Evolutionary conservation across 2,797 vertebrate genomes (phyloP).

Genomic region (Scomberomorus guttatus): DNA sequence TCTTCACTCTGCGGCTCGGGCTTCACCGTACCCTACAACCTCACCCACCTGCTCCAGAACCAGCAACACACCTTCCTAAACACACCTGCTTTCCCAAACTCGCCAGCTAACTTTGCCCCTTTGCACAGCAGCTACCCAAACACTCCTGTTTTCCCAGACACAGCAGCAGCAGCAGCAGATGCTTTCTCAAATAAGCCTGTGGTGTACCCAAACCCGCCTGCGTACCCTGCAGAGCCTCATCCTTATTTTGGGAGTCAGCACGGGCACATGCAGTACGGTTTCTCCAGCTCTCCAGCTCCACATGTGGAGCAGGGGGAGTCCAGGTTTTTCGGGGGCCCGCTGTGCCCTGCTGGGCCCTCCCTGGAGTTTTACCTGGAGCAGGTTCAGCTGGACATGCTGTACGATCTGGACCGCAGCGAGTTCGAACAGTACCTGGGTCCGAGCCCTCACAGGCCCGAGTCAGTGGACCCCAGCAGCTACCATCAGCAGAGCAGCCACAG

Average conservation of each 20-base stretch:
- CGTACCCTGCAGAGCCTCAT: slow-evolving; percentile 77
- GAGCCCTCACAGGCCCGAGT: slow-evolving; percentile 77
- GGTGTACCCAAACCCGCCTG: slow-evolving; percentile 72
- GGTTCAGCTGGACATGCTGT: slow-evolving; percentile 89
- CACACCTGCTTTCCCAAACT: slow-evolving; percentile 39
- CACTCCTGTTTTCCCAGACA: slow-evolving; percentile 18
- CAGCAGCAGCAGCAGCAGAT: slow-evolving; percentile 11
- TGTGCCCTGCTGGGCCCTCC: slow-evolving; percentile 73
- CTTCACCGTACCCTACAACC: slow-evolving; percentile 81
- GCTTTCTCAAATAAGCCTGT: slow-evolving; percentile 42
- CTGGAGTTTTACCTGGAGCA: slow-evolving; percentile 85
- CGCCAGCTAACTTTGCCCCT: slow-evolving; percentile 20
- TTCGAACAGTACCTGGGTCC: slow-evolving; percentile 96
- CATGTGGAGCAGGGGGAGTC: slow-evolving; percentile 64
- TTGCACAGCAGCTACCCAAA: slow-evolving; percentile 47
- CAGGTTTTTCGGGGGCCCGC: slow-evolving; percentile 72
- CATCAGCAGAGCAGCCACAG: slow-evolving; percentile 61
- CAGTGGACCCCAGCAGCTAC: slow-evolving; percentile 62
- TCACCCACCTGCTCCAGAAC: slow-evolving; percentile 85
- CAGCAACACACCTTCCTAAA: slow-evolving; percentile 76
- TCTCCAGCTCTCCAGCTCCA: slow-evolving; percentile 58
- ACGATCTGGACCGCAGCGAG: slow-evolving; percentile 94
- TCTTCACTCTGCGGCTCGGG: slow-evolving; percentile 75
- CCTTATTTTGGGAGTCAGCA: slow-evolving; percentile 83
- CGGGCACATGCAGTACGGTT: slow-evolving; percentile 69